These are phyloP conservation scores for Morpho helenor DNA, from an alignment of 2,888 invertebrate species.

Conservation along the genomic window DNA sequence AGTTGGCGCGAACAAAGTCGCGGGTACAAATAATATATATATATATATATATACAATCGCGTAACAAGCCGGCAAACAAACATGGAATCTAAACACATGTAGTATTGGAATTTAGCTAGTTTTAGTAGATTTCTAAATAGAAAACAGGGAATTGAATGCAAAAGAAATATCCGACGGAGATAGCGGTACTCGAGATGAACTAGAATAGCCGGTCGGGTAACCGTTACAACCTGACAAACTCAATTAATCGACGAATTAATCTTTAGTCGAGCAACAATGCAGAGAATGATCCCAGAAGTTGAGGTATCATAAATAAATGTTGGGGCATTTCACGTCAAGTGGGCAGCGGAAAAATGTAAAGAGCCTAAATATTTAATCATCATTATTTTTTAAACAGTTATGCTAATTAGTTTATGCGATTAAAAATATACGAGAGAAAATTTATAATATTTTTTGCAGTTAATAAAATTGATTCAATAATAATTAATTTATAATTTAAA, in stretches of 20 bases:
- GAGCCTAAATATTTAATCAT: too few relatives aligned
- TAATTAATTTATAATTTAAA: too few relatives aligned
- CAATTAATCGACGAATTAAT: conserved; percentile 54
- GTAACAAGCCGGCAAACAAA: not conserved
- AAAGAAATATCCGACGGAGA: conserved; percentile 45
- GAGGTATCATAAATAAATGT: conserved; percentile 3
- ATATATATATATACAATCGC: too few relatives aligned
- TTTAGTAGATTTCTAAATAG: conserved; percentile 25
- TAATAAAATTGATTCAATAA: too few relatives aligned
- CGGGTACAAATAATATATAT: too few relatives aligned
- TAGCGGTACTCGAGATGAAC: conserved; percentile 66
- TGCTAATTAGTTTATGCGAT: too few relatives aligned
- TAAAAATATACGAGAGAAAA: too few relatives aligned
- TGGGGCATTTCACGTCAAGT: too few relatives aligned
- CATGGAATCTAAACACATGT: not conserved
- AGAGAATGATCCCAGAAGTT: conserved; percentile 15
- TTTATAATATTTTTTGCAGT: too few relatives aligned
- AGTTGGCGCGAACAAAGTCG: too few relatives aligned
- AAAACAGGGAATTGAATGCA: conserved; percentile 30
- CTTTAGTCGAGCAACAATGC: conserved; percentile 27
- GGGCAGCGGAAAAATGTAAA: too few relatives aligned
- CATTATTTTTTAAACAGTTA: too few relatives aligned
- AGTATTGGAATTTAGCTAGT: conserved; percentile 13
- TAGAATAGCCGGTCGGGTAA: conserved; percentile 62
- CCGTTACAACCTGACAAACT: conserved; percentile 62